Percentiles rank a stretch among this genome's conserved stretches.
phyloP scores from a whole-genome alignment of 2,797 vertebrate species.

The Anguilla anguilla region DNA sequence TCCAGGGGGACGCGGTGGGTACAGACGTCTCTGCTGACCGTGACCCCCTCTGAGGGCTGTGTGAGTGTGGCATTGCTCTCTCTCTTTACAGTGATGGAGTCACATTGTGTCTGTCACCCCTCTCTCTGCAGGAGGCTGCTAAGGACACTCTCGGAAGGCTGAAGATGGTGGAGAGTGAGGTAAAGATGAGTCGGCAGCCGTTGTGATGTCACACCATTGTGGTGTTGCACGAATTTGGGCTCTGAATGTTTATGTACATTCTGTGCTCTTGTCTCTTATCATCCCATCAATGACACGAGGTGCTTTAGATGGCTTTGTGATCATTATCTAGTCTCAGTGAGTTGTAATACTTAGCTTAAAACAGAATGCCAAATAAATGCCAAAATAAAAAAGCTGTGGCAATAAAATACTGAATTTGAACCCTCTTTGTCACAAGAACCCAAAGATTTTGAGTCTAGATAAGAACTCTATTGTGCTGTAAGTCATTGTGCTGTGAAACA shows the following conservation, averaged over 20 bases:
- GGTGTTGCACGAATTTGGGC: background rate
- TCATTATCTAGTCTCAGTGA: background rate
- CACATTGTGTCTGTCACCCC: background rate
- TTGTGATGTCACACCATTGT: background rate
- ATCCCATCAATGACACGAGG: background rate
- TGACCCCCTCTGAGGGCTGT: background rate
- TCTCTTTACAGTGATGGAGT: background rate
- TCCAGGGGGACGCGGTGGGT: slow-evolving; percentile 85
- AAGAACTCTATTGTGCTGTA: background rate
- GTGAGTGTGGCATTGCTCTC: background rate
- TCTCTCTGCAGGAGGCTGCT: slow-evolving; percentile 77
- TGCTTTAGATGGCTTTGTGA: background rate
- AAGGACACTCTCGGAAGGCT: slow-evolving; percentile 84
- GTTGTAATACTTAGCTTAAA: background rate
- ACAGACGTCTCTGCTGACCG: too few relatives aligned
- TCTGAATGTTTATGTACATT: background rate
- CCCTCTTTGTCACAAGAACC: background rate
- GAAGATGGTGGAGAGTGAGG: slow-evolving; percentile 86
- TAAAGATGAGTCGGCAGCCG: slow-evolving; percentile 47
- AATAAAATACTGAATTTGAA: background rate
- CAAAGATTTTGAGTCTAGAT: background rate
- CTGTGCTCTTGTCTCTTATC: background rate
- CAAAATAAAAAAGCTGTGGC: background rate
- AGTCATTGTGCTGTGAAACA: background rate
- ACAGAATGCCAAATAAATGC: background rate